phyloP scores from a whole-genome alignment of 2,888 invertebrate species.

The Microplitis manilae region DNA sequence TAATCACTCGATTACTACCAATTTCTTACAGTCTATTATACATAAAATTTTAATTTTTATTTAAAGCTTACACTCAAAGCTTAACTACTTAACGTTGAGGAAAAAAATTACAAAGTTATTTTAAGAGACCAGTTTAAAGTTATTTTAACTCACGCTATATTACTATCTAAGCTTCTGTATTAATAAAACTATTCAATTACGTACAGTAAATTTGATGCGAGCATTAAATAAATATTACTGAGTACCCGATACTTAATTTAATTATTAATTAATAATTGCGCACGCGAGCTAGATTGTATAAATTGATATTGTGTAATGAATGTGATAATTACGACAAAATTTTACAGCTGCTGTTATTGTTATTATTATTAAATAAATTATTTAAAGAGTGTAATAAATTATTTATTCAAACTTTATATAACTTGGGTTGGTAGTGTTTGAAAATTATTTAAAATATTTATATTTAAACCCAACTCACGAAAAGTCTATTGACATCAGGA shows the following conservation, averaged over 20 bases:
- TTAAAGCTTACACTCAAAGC: constrained; percentile 1
- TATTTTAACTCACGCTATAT: constrained; percentile 13
- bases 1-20: too few species aligned
- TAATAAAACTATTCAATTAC: neutral
- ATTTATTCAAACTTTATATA: neutral
- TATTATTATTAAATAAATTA: neutral
- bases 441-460: neutral
- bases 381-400: neutral
- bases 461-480: constrained; percentile 8
- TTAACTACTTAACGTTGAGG: neutral
- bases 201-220: neutral
- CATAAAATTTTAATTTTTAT: neutral
- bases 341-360: neutral
- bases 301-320: neutral
- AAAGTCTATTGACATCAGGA: constrained; percentile 31
- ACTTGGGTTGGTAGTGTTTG: neutral
- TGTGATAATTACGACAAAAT: too few species aligned
- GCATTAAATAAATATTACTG: too few species aligned
- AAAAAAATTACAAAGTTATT: constrained; percentile 5
- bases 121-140: constrained; percentile 12
- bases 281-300: neutral
- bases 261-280: neutral
- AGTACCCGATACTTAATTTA: neutral
- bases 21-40: too few species aligned
- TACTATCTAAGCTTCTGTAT: constrained; percentile 3